phyloP scores from a whole-genome alignment of 2,888 invertebrate genomes.

The Lamellibrachia satsuma region DNA sequence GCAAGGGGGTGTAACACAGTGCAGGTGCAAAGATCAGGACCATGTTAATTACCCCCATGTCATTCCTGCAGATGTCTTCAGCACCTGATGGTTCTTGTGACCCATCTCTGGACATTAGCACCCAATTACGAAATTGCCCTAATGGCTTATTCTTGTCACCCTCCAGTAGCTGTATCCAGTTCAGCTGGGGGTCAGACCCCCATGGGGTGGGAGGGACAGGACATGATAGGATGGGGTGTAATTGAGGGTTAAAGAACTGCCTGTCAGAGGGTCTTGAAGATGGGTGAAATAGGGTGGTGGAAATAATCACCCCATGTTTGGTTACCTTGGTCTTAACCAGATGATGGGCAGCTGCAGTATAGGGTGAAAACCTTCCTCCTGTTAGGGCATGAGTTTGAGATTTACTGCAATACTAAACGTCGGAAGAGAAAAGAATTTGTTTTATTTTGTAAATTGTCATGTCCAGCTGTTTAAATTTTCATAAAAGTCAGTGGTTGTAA shows the following conservation, averaged over 20 bases:
- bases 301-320: background rate
- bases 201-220: background rate
- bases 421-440: background rate
- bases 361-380: background rate
- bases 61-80: background rate
- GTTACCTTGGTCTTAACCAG: background rate
- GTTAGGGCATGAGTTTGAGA: background rate
- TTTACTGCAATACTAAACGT: background rate
- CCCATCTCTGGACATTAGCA: background rate
- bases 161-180: slow-evolving; percentile 1
- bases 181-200: slow-evolving; percentile 17
- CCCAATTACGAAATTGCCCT: background rate
- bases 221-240: background rate
- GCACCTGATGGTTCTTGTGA: background rate
- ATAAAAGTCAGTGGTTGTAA: background rate
- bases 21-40: slow-evolving; percentile 17
- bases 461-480: background rate
- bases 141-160: slow-evolving; percentile 3
- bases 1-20: background rate
- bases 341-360: background rate
- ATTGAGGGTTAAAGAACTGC: background rate
- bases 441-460: background rate
- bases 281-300: background rate
- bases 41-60: slow-evolving; percentile 5
- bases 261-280: slow-evolving; percentile 6